Base-by-base conservation (phyloP, 2,888 invertebrate genomes). In the Tetramorium bicarinatum region DNA sequence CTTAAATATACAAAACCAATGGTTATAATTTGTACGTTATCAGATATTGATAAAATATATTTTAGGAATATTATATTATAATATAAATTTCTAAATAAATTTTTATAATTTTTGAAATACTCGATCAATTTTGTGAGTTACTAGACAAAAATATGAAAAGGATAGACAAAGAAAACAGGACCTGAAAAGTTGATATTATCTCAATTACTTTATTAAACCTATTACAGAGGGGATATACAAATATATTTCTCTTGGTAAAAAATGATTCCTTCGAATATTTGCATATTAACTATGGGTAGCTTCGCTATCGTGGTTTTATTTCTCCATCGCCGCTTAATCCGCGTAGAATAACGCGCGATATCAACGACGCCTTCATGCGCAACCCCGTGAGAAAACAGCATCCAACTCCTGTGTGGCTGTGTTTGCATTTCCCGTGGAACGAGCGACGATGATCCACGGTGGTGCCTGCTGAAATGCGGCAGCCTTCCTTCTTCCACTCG, bases 381-480 rank as follows among this genome's bases (percentile, higher is more conserved):
- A 67, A 41, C 54, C 54, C 54, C 62, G 41, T 69, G 77, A 76
- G 62, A 62, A 64, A 75, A 81, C 62, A 76, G 76, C 52, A 81
- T 52, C 25, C 29, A 44, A 59, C 56, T n/a, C n/a, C 62, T 25
- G 25, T 25, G 62, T 49, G 61, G 21, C 56, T 66, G 61, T 80
- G 62, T 81, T 81, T 81, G 62, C 77, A 52, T 76, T 81, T 62
- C 52, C 77, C 21, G 41, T 49, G 61, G 77, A 62, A 81, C 71
- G 62, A 83, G 80, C 83, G 2, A 67, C 44, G 84, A 56, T 64
- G 83, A 83, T 86, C 84, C 83, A 66, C 64, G 77, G 62, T 25
- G 47, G 47, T 77, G 71, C 80, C 80, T 83, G 76, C 38, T 85
- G 69, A 83, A 88, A 83, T 76, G 64, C 64, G 54, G 62, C 61